Evolutionary conservation across 2,888 invertebrate genomes (phyloP).

Genomic region (Drosophila dives): DNA sequence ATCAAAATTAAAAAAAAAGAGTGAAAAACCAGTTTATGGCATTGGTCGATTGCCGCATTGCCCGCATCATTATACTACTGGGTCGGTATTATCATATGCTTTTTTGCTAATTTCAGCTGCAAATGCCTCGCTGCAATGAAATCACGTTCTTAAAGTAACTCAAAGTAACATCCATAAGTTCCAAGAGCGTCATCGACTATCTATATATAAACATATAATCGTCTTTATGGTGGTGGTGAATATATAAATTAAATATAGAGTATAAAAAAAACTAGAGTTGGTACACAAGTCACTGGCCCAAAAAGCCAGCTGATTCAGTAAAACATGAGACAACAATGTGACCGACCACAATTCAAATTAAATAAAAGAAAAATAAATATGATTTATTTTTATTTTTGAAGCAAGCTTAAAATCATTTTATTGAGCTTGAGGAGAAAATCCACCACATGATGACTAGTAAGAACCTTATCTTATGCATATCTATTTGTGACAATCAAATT

Average conservation of each 20-base stretch:
- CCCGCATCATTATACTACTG: slow-evolving; percentile 5
- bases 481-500: background rate
- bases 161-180: background rate
- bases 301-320: background rate
- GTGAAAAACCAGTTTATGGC: slow-evolving; percentile 52
- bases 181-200: background rate
- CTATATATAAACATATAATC: background rate
- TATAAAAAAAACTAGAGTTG: background rate
- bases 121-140: background rate
- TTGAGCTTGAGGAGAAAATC: background rate
- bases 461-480: background rate
- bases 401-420: background rate
- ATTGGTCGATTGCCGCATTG: slow-evolving; percentile 31
- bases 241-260: too few species aligned
- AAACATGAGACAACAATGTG: background rate
- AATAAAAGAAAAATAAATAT: too few species aligned
- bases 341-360: too few species aligned
- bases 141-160: background rate
- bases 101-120: slow-evolving; percentile 2
- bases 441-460: too few species aligned
- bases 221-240: too few species aligned
- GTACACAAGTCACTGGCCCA: background rate
- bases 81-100: slow-evolving; percentile 10
- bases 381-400: background rate
- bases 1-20: slow-evolving; percentile 30